A percentile compares a stretch with the other conserved stretches of the same genome.
These are phyloP conservation scores for Drosophila rhopaloa DNA, from an alignment of 1,140 invertebrate genomes.

Conservation along the genomic window DNA sequence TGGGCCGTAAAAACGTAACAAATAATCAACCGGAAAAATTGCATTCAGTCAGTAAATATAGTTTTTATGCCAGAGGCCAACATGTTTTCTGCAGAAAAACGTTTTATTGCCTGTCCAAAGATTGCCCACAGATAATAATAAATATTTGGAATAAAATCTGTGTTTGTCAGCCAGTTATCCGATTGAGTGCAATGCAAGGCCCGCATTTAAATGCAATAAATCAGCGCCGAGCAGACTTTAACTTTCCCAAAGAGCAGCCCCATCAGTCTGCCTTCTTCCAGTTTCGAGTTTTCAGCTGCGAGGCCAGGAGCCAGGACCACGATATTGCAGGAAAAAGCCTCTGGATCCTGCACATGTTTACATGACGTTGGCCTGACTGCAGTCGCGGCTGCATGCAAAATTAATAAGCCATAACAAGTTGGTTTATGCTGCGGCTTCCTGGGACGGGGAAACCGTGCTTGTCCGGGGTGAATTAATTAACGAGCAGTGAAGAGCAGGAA, in stretches of 20 bases:
- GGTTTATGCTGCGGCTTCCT: slow-evolving; percentile 21
- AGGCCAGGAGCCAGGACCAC: neutral
- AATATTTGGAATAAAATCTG: slow-evolving; percentile 40
- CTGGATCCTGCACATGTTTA: slow-evolving; percentile 28
- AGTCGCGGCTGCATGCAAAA: slow-evolving; percentile 42
- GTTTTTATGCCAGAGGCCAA: slow-evolving; percentile 12
- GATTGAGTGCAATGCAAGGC: neutral
- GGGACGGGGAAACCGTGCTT: slow-evolving; percentile 5
- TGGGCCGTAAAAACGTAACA: slow-evolving; percentile 12
- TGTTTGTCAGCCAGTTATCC: slow-evolving; percentile 17
- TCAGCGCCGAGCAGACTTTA: slow-evolving; percentile 4
- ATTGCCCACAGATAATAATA: slow-evolving; percentile 29
- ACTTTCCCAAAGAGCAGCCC: slow-evolving; percentile 6
- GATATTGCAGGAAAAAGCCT: slow-evolving; percentile 4
- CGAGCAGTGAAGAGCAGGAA: neutral
- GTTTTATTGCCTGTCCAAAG: slow-evolving; percentile 29
- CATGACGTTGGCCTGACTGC: slow-evolving; percentile 34
- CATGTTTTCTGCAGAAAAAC: slow-evolving; percentile 3
- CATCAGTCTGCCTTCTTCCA: slow-evolving; percentile 3
- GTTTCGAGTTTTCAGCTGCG: neutral
- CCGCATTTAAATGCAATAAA: slow-evolving; percentile 24
- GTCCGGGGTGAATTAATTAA: slow-evolving; percentile 37
- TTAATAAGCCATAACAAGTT: slow-evolving; percentile 52
- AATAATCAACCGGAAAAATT: slow-evolving; percentile 20
- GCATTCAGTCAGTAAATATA: slow-evolving; percentile 17